Conservation (phyloP, 2,113 vertebrate species). For the Piaya cayana region DNA sequence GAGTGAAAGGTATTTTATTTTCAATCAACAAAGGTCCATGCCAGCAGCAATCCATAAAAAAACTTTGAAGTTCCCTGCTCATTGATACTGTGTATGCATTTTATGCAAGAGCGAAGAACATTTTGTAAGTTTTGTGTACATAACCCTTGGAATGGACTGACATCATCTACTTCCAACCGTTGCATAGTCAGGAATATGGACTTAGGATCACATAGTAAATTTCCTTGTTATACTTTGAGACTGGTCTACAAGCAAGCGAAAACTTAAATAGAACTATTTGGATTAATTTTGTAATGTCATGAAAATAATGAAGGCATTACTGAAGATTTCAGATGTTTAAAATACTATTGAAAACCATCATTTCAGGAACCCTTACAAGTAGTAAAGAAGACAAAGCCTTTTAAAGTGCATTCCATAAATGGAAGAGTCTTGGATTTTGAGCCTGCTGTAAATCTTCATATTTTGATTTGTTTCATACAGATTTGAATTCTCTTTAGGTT, state of each 20-base stretch:
- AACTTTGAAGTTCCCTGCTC: conserved; percentile 65
- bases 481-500: conserved; percentile 69
- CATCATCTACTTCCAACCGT: conserved; percentile 62
- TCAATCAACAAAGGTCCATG: conserved; percentile 67
- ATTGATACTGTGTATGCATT: conserved; percentile 69
- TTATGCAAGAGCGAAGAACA: conserved; percentile 77
- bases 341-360: conserved; percentile 55
- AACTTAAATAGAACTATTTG: conserved; percentile 39
- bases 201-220: conserved; percentile 71
- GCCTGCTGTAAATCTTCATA: conserved; percentile 63
- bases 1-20: conserved; percentile 66
- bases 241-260: conserved; percentile 65
- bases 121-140: conserved; percentile 79
- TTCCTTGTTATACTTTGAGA: conserved; percentile 71
- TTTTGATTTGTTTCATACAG: conserved; percentile 71
- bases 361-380: conserved; percentile 73
- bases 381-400: conserved; percentile 66
- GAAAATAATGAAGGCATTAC: conserved; percentile 71
- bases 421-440: conserved; percentile 69
- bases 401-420: conserved; percentile 60
- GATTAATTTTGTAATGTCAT: conserved; percentile 69
- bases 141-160: conserved; percentile 77
- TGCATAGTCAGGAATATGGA: conserved; percentile 76
- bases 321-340: conserved; percentile 69
- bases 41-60: conserved; percentile 64